Conservation (phyloP, 2,888 invertebrate species). For the Micropterix aruncella region DNA sequence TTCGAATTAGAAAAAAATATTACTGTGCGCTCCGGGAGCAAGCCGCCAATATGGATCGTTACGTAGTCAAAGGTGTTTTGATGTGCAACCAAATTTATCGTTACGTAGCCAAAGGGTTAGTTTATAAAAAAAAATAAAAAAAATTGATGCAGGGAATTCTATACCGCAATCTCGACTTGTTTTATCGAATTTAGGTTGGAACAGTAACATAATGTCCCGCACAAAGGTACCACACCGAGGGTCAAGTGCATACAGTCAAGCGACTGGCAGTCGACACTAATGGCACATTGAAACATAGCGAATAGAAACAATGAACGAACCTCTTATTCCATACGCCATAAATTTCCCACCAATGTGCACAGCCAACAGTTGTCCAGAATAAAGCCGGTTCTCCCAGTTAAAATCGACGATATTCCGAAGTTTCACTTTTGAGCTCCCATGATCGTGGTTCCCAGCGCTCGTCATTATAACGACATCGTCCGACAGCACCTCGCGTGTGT, state of each 20-base stretch:
- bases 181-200: too few relatives aligned
- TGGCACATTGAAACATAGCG: neutral
- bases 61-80: too few relatives aligned
- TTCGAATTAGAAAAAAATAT: too few relatives aligned
- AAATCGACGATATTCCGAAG: slow-evolving; percentile 83
- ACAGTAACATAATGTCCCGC: too few relatives aligned
- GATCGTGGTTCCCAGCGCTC: slow-evolving; percentile 56
- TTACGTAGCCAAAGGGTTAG: too few relatives aligned
- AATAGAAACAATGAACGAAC: slow-evolving; percentile 41
- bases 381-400: slow-evolving; percentile 83
- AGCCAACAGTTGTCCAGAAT: slow-evolving; percentile 76
- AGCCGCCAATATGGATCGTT: too few relatives aligned
- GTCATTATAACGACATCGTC: slow-evolving; percentile 56
- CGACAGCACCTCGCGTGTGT: slow-evolving; percentile 39
- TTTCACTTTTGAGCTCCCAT: slow-evolving; percentile 82
- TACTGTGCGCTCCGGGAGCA: too few relatives aligned
- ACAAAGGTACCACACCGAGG: too few relatives aligned
- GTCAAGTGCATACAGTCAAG: slow-evolving; percentile 1
- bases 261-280: neutral
- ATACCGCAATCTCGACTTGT: too few relatives aligned
- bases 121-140: too few relatives aligned
- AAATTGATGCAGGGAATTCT: too few relatives aligned
- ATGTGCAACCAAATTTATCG: too few relatives aligned
- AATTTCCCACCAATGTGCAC: slow-evolving; percentile 76
- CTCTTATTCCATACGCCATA: slow-evolving; percentile 84